Conservation (phyloP, 2,888 invertebrate species). For the Lasioglossum lativentre region DNA sequence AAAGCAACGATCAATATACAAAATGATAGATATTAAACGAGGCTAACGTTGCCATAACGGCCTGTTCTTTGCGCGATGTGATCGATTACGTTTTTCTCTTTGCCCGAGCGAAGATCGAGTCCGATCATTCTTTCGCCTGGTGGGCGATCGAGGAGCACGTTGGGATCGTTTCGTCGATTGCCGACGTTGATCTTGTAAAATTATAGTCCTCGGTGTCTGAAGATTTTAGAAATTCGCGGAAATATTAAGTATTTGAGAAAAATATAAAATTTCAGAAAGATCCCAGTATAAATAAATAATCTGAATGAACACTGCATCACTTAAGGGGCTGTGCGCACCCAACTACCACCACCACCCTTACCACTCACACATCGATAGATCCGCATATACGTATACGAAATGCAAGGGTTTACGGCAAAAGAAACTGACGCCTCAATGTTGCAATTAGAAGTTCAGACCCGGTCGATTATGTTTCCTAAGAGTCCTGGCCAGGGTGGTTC, state of each 20-base stretch:
- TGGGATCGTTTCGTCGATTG: constrained; percentile 12
- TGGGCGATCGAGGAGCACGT: constrained; percentile 12
- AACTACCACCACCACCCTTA: too few species aligned
- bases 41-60: constrained; percentile 52
- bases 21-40: constrained; percentile 70
- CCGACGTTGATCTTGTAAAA: background rate
- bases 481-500: too few species aligned
- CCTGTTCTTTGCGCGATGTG: constrained; percentile 33
- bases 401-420: too few species aligned
- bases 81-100: constrained; percentile 52
- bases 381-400: too few species aligned
- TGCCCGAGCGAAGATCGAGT: background rate
- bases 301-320: too few species aligned
- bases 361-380: too few species aligned
- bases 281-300: too few species aligned
- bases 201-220: background rate
- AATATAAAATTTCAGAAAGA: too few species aligned
- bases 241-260: background rate
- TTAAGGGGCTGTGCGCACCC: too few species aligned
- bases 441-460: too few species aligned
- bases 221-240: background rate
- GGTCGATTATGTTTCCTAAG: too few species aligned
- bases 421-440: too few species aligned
- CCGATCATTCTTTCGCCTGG: constrained; percentile 21
- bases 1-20: constrained; percentile 63